phyloP scores from a whole-genome alignment of 1,140 invertebrate genomes.

The Heterodera schachtii region DNA sequence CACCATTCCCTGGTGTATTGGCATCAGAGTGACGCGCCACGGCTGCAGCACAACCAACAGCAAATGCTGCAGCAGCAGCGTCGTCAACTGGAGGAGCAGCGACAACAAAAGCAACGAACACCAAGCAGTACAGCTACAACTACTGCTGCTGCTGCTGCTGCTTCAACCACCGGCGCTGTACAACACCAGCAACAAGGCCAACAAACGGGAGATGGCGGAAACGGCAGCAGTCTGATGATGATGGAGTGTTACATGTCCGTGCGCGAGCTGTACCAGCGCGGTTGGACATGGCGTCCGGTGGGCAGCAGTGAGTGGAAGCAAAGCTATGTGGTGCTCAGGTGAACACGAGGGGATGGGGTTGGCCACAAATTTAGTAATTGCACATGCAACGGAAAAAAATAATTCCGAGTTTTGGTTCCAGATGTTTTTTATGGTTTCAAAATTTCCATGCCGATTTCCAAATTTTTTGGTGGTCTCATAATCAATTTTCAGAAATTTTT shows the following conservation, averaged over 20 bases:
- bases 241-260: slow-evolving; percentile 44
- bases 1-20: slow-evolving; percentile 44
- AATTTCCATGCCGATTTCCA: too few relatives aligned
- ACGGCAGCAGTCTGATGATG: too few relatives aligned
- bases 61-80: neutral
- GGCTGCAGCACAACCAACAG: slow-evolving; percentile 6
- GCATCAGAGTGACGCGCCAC: slow-evolving; percentile 39
- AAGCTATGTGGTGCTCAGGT: slow-evolving; percentile 41
- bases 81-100: neutral
- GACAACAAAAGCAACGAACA: neutral
- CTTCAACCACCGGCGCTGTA: too few relatives aligned
- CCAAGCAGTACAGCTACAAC: neutral
- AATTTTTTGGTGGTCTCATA: too few relatives aligned
- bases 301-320: slow-evolving; percentile 35
- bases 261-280: slow-evolving; percentile 40
- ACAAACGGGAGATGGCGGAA: too few relatives aligned
- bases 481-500: too few relatives aligned
- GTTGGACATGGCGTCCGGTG: slow-evolving; percentile 36
- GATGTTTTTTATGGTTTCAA: too few relatives aligned
- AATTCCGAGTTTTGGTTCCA: too few relatives aligned
- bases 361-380: too few relatives aligned
- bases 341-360: too few relatives aligned
- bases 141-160: too few relatives aligned
- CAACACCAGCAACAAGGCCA: neutral
- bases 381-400: too few relatives aligned